Evolutionary conservation across 2,113 vertebrate genomes (phyloP), one percentile per base, ranked within the genome.

Genomic region (Delphinapterus leucas): DNA sequence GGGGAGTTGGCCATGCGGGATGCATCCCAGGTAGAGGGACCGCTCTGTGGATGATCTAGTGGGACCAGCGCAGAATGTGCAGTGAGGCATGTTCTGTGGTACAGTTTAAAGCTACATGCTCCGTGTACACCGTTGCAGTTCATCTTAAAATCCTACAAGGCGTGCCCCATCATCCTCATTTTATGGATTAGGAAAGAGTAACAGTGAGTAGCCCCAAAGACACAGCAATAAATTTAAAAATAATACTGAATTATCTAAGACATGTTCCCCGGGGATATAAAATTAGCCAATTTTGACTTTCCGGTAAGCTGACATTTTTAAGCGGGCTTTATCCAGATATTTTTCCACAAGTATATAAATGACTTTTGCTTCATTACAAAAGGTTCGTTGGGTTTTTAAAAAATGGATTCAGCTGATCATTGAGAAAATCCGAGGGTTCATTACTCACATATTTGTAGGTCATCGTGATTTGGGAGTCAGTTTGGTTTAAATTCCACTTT

Each of bases 401-500:
- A 97, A 95, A 31, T 21, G 0, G 20, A 36, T 25, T 53, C 20
- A 90, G 55, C 26, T 70, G 31, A 70, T 77, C 21, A 38, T 70
- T 92, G 36, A 86, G 88, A 94, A 95, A 93, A 74, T 31, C 18
- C 47, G 8, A 70, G 38, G 2, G 4, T 80, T 88, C 73, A 73
- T 33, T n/a, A 8, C 8, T 68, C 23, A 68, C 36, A 65, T 60
- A 26, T 73, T 67, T 41, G 23, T 73, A 65, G n/a, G 93, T 85
- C 17, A 47, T 95, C 90, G 31, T 65, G 36, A 81, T 73, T 94
- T 90, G 80, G 20, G 14, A 47, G 25, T 60, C 36, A 23, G 15
- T 93, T 91, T 31, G 49, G 28, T 83, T 96, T 89, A 76, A 81
- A 88, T 95, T 92, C 15, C 2, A 87, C n/a, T 80, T 58, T 80